phyloP scores from a whole-genome alignment of 2,888 invertebrate genomes.

The Lomographa bimaculata region DNA sequence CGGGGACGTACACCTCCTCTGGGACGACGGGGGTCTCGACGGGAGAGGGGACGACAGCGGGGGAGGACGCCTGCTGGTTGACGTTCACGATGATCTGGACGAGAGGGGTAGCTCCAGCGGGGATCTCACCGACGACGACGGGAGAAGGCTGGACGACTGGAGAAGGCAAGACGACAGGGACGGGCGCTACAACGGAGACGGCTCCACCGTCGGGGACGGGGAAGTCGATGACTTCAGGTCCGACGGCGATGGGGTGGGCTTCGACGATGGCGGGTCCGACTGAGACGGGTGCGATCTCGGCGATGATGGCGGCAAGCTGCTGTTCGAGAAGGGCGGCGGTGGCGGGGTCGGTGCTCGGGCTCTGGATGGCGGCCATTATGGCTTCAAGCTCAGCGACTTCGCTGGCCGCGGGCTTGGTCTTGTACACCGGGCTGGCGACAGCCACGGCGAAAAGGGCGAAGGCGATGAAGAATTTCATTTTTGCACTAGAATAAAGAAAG shows the following conservation, averaged over 20 bases:
- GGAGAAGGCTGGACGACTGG: slow-evolving; percentile 26
- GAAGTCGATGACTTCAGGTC: slow-evolving; percentile 22
- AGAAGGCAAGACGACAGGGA: slow-evolving; percentile 14
- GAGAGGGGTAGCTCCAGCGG: slow-evolving; percentile 25
- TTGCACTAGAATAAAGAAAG: slow-evolving; percentile 39
- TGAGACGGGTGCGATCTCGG: slow-evolving; percentile 29
- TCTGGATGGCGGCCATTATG: slow-evolving; percentile 54
- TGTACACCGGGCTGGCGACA: slow-evolving; percentile 38
- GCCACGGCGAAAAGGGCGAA: slow-evolving; percentile 55
- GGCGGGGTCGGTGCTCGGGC: slow-evolving; percentile 57
- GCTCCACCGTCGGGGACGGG: slow-evolving; percentile 26
- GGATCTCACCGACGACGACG: slow-evolving; percentile 23
- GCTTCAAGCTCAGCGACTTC: slow-evolving; percentile 40
- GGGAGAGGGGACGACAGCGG: slow-evolving; percentile 31
- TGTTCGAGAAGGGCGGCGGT: slow-evolving; percentile 50
- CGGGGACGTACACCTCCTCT: slow-evolving; percentile 26
- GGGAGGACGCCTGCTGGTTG: slow-evolving; percentile 13
- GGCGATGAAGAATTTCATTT: slow-evolving; percentile 61
- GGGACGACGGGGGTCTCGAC: slow-evolving; percentile 25
- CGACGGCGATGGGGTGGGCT: slow-evolving; percentile 30
- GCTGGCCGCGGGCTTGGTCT: slow-evolving; percentile 31
- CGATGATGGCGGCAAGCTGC: slow-evolving; percentile 43
- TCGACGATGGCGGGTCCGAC: slow-evolving; percentile 27
- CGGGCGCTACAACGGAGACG: slow-evolving; percentile 19
- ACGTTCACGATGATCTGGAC: slow-evolving; percentile 36